Evolutionary conservation across 2,797 vertebrate genomes (phyloP).

Genomic region (Sebastes matsubarae): DNA sequence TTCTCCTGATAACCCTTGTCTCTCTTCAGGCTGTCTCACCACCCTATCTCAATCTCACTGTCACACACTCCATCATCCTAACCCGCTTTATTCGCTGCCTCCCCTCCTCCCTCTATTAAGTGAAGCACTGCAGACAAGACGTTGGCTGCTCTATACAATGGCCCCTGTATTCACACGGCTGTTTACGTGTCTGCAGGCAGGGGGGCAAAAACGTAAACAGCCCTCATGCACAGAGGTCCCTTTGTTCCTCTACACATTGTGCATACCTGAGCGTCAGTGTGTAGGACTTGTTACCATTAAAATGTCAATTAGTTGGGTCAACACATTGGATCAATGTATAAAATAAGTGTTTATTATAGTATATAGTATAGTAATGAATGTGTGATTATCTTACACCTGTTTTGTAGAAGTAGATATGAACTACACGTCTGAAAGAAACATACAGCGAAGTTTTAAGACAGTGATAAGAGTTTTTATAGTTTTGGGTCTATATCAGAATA

Average conservation of each 20-base stretch:
- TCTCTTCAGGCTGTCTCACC: slow-evolving; percentile 54
- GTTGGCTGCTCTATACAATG: slow-evolving; percentile 57
- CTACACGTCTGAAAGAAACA: neutral
- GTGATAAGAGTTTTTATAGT: neutral
- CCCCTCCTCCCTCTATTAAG: slow-evolving; percentile 54
- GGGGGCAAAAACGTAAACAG: slow-evolving; percentile 41
- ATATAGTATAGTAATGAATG: neutral
- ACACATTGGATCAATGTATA: neutral
- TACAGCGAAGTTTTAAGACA: neutral
- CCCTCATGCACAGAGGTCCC: slow-evolving; percentile 24
- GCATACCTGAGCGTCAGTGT: slow-evolving; percentile 23
- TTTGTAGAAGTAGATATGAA: neutral
- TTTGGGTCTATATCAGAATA: neutral
- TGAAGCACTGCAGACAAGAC: slow-evolving; percentile 51
- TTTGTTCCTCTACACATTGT: slow-evolving; percentile 50
- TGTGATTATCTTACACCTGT: neutral
- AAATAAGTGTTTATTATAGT: neutral
- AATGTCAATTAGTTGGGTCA: slow-evolving; percentile 17
- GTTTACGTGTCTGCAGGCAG: slow-evolving; percentile 56
- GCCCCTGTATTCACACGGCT: slow-evolving; percentile 43
- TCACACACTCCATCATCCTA: slow-evolving; percentile 63
- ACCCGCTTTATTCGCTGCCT: slow-evolving; percentile 30
- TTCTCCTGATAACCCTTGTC: slow-evolving; percentile 62
- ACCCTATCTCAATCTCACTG: slow-evolving; percentile 62
- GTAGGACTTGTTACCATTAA: neutral